phyloP scores from a whole-genome alignment of 2,888 invertebrate genomes.

The Trisateles emortualis region DNA sequence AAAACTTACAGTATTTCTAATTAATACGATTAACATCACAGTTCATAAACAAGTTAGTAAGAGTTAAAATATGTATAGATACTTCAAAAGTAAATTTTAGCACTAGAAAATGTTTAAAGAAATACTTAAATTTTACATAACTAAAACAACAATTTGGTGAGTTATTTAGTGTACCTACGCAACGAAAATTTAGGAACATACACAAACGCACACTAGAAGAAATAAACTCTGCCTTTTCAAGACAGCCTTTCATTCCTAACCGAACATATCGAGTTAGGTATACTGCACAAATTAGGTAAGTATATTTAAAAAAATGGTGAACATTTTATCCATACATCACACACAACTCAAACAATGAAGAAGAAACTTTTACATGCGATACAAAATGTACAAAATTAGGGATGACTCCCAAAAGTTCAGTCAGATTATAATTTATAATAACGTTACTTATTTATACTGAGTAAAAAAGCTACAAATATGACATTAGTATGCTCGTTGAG shows the following conservation, averaged over 20 bases:
- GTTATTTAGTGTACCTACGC: conserved; percentile 67
- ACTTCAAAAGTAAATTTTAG: conserved; percentile 76
- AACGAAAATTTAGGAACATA: conserved; percentile 81
- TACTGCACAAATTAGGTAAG: conserved; percentile 34
- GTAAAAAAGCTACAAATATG: conserved; percentile 82
- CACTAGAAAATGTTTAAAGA: conserved; percentile 62
- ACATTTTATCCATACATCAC: conserved; percentile 51
- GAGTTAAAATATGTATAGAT: conserved; percentile 73
- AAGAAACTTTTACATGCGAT: conserved; percentile 56
- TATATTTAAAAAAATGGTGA: conserved; percentile 46
- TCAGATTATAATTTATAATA: conserved; percentile 70
- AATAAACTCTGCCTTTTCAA: conserved; percentile 68
- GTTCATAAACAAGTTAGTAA: conserved; percentile 85
- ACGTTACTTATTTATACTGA: conserved; percentile 66
- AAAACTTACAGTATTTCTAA: conserved; percentile 80
- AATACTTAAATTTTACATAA: conserved; percentile 66
- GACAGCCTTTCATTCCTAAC: conserved; percentile 54
- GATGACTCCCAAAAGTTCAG: conserved; percentile 66
- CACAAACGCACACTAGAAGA: conserved; percentile 60
- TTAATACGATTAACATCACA: conserved; percentile 87
- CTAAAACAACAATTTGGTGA: conserved; percentile 81
- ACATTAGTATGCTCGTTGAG: conserved; percentile 67
- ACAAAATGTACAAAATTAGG: conserved; percentile 73
- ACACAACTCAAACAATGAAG: conserved; percentile 52
- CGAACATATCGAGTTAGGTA: conserved; percentile 30